Conservation (phyloP, 2,888 invertebrate genomes). For the Sycophila texana region DNA sequence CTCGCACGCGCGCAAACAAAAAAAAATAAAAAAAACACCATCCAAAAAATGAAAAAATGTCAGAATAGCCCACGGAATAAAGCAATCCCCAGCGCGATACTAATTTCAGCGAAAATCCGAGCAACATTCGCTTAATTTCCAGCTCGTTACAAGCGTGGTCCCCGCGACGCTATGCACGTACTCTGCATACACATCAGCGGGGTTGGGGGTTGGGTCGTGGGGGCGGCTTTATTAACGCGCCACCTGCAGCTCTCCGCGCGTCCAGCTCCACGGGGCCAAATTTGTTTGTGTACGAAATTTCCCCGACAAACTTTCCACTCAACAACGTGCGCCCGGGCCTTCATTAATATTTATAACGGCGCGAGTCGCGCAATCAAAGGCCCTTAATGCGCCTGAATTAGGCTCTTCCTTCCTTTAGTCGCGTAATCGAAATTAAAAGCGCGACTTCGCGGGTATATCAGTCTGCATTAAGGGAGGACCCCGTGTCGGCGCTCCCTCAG, state of each 20-base stretch:
- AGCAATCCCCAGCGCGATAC: not conserved
- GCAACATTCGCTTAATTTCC: slow-evolving; percentile 15
- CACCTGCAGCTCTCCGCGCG: not conserved
- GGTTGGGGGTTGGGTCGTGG: no score
- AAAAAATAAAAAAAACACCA: no score
- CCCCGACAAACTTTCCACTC: slow-evolving; percentile 37
- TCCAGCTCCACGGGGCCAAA: not conserved
- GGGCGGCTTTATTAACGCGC: not conserved
- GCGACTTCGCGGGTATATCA: not conserved
- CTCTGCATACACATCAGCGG: not conserved
- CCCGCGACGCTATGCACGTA: not conserved
- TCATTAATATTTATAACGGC: slow-evolving; percentile 40
- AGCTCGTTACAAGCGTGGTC: not conserved
- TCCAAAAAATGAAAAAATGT: not conserved
- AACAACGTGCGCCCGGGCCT: not conserved
- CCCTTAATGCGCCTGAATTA: not conserved
- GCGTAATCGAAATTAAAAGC: slow-evolving; percentile 41
- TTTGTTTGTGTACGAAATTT: not conserved
- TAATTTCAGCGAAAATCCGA: not conserved
- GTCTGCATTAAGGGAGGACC: slow-evolving; percentile 12
- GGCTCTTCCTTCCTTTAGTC: not conserved
- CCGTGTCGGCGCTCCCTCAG: no score
- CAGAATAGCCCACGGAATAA: not conserved
- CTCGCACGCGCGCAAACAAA: no score
- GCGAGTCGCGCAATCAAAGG: slow-evolving; percentile 18